phyloP scores from a whole-genome alignment of 2,113 vertebrate genomes.

The Hippocampus barbouri region DNA sequence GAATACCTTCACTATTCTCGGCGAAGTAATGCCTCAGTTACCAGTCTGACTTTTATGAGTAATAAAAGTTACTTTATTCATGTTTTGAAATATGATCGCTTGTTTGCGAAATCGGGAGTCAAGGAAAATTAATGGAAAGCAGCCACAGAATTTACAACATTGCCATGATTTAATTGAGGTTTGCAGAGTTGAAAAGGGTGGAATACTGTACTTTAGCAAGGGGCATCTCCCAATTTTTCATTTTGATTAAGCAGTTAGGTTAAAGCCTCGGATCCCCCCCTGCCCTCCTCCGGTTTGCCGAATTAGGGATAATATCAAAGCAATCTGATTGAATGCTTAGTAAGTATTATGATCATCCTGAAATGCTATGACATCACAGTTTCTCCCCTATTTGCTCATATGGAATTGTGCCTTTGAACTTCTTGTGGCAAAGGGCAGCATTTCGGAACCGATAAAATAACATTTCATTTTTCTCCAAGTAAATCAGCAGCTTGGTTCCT shows the following conservation, averaged over 20 bases:
- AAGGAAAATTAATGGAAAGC: neutral
- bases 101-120: neutral
- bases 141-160: neutral
- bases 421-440: neutral
- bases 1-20: conserved; percentile 50
- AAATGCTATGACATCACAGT: neutral
- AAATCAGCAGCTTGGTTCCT: too few species aligned
- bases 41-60: conserved; percentile 17
- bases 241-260: neutral
- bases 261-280: neutral
- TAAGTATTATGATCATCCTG: neutral
- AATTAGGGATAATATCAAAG: neutral
- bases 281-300: too few species aligned
- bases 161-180: neutral
- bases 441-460: neutral
- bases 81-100: neutral
- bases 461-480: neutral
- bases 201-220: neutral
- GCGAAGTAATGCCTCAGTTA: conserved; percentile 51
- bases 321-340: neutral
- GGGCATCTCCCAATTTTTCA: neutral
- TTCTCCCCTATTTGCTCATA: neutral
- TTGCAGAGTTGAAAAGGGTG: too few species aligned
- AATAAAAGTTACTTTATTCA: conserved; percentile 19
- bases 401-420: too few species aligned